A percentile compares a stretch with the other conserved stretches of the same genome.
Evolutionary conservation across 2,797 vertebrate genomes (phyloP).

Genomic region (Sparus aurata): DNA sequence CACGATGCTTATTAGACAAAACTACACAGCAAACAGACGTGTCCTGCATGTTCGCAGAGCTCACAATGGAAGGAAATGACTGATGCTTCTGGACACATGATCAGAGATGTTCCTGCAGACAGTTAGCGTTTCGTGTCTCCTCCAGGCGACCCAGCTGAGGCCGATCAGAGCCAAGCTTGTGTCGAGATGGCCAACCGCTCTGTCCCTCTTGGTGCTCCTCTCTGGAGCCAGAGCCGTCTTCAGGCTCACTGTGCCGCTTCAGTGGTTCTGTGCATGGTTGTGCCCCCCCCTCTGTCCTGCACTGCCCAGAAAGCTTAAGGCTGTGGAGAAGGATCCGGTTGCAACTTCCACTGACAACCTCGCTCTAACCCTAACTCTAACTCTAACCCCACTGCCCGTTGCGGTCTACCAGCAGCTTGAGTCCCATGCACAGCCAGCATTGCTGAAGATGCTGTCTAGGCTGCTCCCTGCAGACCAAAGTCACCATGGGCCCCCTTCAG

Average conservation of each 20-base stretch:
- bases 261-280: slow-evolving; percentile 9
- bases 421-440: neutral
- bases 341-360: neutral
- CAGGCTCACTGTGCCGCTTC: slow-evolving; percentile 30
- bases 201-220: slow-evolving; percentile 30
- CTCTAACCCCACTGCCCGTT: no score
- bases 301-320: slow-evolving; percentile 1
- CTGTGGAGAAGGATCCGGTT: slow-evolving; percentile 7
- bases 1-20: no score
- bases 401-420: neutral
- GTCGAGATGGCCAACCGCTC: slow-evolving; percentile 43
- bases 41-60: no score
- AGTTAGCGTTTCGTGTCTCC: slow-evolving; percentile 14
- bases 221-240: slow-evolving; percentile 40
- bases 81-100: neutral
- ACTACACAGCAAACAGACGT: no score
- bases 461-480: no score
- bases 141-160: slow-evolving; percentile 38
- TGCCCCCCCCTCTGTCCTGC: neutral
- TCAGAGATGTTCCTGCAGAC: slow-evolving; percentile 9
- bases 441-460: neutral
- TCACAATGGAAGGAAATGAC: no score
- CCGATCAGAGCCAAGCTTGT: slow-evolving; percentile 42
- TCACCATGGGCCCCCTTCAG: no score
- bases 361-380: neutral